Conservation (phyloP, 1,140 invertebrate genomes). For the Lamellibrachia luymesi region DNA sequence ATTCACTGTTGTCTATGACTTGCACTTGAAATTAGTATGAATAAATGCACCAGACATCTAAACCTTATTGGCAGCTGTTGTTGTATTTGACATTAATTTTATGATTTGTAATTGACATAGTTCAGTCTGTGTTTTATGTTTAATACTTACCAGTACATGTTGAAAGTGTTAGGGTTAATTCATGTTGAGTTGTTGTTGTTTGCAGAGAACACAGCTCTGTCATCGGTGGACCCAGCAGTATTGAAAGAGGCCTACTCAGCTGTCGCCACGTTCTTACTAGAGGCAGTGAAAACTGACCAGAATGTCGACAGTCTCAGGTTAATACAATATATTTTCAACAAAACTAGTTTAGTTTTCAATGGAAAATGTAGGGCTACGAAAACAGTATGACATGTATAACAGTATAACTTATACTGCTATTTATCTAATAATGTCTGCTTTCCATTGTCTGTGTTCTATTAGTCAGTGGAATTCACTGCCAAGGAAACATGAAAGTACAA, state of each 20-base stretch:
- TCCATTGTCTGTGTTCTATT: too few relatives aligned
- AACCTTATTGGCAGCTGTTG: too few relatives aligned
- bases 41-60: too few relatives aligned
- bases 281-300: neutral
- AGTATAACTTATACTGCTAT: neutral
- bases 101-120: too few relatives aligned
- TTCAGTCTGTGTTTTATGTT: too few relatives aligned
- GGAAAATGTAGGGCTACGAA: neutral
- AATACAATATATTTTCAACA: neutral
- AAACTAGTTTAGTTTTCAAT: neutral
- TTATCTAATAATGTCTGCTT: neutral
- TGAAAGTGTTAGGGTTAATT: neutral
- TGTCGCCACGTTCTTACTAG: neutral
- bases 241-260: neutral
- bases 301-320: neutral
- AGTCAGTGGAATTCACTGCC: neutral
- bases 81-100: too few relatives aligned
- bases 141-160: too few relatives aligned
- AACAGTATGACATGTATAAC: neutral
- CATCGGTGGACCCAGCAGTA: neutral
- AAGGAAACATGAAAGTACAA: neutral
- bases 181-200: neutral
- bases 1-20: too few relatives aligned
- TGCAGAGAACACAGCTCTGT: neutral
- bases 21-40: too few relatives aligned